These are phyloP conservation scores for Hofmannophila pseudospretella DNA, from an alignment of 2,888 invertebrate species.

Conservation along the genomic window DNA sequence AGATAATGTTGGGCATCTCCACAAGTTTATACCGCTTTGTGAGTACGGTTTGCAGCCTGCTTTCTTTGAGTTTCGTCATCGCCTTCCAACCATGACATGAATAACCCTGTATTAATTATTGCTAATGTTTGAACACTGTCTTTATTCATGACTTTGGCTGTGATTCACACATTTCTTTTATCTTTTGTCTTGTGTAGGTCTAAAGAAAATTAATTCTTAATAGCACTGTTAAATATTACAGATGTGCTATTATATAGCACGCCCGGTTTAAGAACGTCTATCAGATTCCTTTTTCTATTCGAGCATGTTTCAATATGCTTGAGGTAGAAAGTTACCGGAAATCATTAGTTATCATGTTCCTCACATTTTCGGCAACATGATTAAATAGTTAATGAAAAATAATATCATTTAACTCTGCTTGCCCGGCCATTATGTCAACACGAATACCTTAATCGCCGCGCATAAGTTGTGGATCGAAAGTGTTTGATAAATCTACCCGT, in stretches of 20 bases:
- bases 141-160: slow-evolving; percentile 45
- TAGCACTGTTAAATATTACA: too few relatives aligned
- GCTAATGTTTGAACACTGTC: slow-evolving; percentile 44
- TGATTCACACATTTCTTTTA: slow-evolving; percentile 18
- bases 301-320: too few relatives aligned
- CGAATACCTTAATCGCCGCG: slow-evolving; percentile 59
- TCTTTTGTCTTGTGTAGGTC: slow-evolving; percentile 1
- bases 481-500: slow-evolving; percentile 67
- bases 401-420: slow-evolving; percentile 57
- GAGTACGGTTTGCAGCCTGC: slow-evolving; percentile 39
- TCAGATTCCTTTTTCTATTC: too few relatives aligned
- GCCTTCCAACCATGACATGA: slow-evolving; percentile 39
- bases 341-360: slow-evolving; percentile 9
- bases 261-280: too few relatives aligned
- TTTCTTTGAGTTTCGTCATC: slow-evolving; percentile 48
- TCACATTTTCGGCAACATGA: slow-evolving; percentile 10
- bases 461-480: slow-evolving; percentile 70
- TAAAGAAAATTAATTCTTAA: too few relatives aligned
- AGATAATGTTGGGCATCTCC: slow-evolving; percentile 22
- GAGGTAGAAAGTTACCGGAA: slow-evolving; percentile 14
- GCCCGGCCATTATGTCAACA: slow-evolving; percentile 69
- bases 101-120: slow-evolving; percentile 53
- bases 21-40: slow-evolving; percentile 35
- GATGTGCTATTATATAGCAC: too few relatives aligned
- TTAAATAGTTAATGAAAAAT: slow-evolving; percentile 42